Percentiles rank a stretch among this genome's conserved stretches.
phyloP scores from a whole-genome alignment of 2,113 vertebrate genomes.

The Bos indicus region DNA sequence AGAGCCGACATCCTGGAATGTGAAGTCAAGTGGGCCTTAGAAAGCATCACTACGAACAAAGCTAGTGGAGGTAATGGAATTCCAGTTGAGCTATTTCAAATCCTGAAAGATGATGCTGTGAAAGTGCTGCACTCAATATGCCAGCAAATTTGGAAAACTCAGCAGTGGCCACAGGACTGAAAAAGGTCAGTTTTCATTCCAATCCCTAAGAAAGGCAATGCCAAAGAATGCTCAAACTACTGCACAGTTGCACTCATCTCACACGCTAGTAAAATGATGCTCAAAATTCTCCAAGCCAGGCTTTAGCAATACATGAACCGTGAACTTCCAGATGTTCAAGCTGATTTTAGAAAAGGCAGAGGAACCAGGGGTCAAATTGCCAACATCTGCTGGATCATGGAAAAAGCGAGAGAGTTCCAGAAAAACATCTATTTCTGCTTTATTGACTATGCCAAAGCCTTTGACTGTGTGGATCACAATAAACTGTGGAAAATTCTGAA shows the following conservation, averaged over 20 bases:
- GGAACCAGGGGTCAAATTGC: neutral
- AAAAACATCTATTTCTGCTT: neutral
- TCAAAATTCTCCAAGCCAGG: neutral
- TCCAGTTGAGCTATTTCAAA: neutral
- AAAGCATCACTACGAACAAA: neutral
- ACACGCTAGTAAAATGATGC: neutral
- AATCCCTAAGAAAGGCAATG: neutral
- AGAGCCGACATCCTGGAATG: neutral
- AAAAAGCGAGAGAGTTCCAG: neutral
- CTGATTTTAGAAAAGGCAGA: neutral
- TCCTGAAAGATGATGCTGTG: neutral
- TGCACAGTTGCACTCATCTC: neutral
- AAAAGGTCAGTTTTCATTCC: neutral
- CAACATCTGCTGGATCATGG: neutral
- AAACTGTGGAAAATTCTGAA: neutral
- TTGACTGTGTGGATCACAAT: neutral
- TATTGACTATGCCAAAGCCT: neutral
- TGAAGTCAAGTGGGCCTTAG: neutral
- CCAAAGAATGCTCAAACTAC: neutral
- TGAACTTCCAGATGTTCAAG: neutral
- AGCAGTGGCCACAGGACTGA: neutral
- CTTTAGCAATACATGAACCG: rapidly evolving
- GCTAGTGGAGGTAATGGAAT: neutral
- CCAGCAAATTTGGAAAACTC: neutral
- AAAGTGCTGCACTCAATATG: neutral